Evolutionary conservation across 2,888 invertebrate genomes (phyloP), one percentile per base, ranked within the genome.

Genomic region (Teleogryllus oceanicus): DNA sequence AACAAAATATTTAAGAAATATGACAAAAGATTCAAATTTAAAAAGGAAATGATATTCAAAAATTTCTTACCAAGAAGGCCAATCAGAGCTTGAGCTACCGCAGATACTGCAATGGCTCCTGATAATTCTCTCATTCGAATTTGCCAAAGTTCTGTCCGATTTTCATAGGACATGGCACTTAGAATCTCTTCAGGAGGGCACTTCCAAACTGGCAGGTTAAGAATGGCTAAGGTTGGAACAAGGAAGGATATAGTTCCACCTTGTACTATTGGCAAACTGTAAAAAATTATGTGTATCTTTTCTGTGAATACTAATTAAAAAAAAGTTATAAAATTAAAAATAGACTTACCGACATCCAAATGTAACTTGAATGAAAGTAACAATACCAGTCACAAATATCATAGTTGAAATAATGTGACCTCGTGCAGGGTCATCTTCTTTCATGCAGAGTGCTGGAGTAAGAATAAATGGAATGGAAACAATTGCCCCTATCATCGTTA

Each of bases 401-500:
- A 94, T 94, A 0, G 94, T 94, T 1, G 93, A 94, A 82, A 94
- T 93, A 80, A 94, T 93, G 84, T 93, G 90, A 82, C 94, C 93
- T 76, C 93, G 88, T 81, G 92, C 91, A 0, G 93, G 93, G 86
- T 94, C 93, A 75, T 92, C 91, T 83, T 93, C 92, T 78, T 88
- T 89, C 92, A 95, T 94, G 86, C 95, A 95, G 18, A 95, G 89
- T 1, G 93, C 92, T 0, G 94, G 93, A n/a, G 94, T 92, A 81
- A 95, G 86, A 82, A 95, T 92, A 85, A 94, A 93, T 0, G 95
- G 95, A 83, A 94, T 94, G 2, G 94, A 92, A 11, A 95, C 93
- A 62, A 95, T 94, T 0, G 94, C 93, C 0, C 95, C 95, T 82
- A 95, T 94, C 93, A 95, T 95, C 0, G 94, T 95, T 83, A 94